phyloP scores from a whole-genome alignment of 2,888 invertebrate genomes.

The Agonopterix alstromeriana region DNA sequence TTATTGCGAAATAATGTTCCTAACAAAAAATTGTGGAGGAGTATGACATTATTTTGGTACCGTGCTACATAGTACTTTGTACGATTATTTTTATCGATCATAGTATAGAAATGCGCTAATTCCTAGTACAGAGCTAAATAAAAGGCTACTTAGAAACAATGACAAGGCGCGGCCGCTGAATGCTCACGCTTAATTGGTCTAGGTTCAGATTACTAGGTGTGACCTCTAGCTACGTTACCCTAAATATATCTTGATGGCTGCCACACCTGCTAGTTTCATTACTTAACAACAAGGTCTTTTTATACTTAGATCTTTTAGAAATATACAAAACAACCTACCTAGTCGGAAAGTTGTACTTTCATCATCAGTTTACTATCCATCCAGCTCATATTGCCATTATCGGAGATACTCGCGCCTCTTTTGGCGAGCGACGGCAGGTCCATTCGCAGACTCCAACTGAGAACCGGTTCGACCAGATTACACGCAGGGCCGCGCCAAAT shows the following conservation, averaged over 20 bases:
- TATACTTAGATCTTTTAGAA: not conserved
- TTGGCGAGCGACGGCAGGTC: slow-evolving; percentile 69
- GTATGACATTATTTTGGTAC: too few relatives aligned
- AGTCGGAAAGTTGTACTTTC: not conserved
- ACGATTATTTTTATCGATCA: too few relatives aligned
- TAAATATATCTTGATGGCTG: slow-evolving; percentile 31
- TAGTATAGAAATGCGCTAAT: too few relatives aligned
- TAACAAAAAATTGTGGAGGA: too few relatives aligned
- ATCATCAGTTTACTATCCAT: slow-evolving; percentile 14
- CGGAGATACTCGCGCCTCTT: slow-evolving; percentile 58
- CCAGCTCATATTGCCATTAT: slow-evolving; percentile 39
- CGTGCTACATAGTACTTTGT: too few relatives aligned
- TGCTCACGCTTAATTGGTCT: slow-evolving; percentile 38
- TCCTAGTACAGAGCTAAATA: not conserved
- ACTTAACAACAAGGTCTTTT: slow-evolving; percentile 4
- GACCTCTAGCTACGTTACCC: slow-evolving; percentile 37
- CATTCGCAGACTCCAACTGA: slow-evolving; percentile 56
- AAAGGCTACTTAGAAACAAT: not conserved
- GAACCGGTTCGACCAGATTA: slow-evolving; percentile 72
- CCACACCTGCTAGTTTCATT: slow-evolving; percentile 34
- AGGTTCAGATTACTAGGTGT: slow-evolving; percentile 43
- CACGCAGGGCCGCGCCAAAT: slow-evolving; percentile 51
- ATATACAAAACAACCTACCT: not conserved
- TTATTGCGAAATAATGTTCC: slow-evolving; percentile 9
- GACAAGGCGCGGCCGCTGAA: slow-evolving; percentile 23